Conservation (phyloP, 2,797 vertebrate species). For the Galaxias olidus region DNA sequence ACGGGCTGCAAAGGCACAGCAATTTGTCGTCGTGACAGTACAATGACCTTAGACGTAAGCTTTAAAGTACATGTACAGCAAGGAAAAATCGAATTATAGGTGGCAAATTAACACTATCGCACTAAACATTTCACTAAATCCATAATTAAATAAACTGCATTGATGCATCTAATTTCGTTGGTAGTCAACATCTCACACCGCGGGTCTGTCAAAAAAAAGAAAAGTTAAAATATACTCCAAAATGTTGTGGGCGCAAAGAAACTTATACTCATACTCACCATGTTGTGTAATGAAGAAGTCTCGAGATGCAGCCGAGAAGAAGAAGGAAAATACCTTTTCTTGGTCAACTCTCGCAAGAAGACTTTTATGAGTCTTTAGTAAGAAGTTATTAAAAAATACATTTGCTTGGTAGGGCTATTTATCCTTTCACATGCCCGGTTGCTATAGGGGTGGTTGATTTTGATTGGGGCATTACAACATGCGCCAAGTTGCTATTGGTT, state of each 20-base stretch:
- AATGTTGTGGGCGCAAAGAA: neutral
- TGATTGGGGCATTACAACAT: neutral
- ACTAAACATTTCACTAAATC: no score
- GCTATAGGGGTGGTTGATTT: neutral
- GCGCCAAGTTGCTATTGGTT: conserved; percentile 15
- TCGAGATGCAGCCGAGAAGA: neutral
- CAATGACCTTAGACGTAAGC: no score
- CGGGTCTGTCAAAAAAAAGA: no score
- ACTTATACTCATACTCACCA: conserved; percentile 30
- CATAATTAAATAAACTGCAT: no score
- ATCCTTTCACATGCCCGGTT: conserved; percentile 7
- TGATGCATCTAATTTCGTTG: no score
- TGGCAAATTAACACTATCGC: no score
- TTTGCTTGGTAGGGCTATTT: conserved; percentile 12
- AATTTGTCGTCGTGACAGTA: no score
- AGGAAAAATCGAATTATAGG: no score
- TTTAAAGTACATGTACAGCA: no score
- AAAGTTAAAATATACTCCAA: no score
- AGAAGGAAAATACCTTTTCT: neutral
- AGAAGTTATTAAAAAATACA: conserved; percentile 13
- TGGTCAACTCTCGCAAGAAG: conserved; percentile 33
- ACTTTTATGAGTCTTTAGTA: conserved; percentile 36
- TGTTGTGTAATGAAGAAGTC: neutral
- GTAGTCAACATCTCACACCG: no score
- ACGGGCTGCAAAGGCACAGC: no score